Percentiles rank a stretch among this genome's conserved stretches.
These are phyloP conservation scores for Tachysurus vachellii DNA, from an alignment of 2,113 vertebrate genomes.

Conservation along the genomic window DNA sequence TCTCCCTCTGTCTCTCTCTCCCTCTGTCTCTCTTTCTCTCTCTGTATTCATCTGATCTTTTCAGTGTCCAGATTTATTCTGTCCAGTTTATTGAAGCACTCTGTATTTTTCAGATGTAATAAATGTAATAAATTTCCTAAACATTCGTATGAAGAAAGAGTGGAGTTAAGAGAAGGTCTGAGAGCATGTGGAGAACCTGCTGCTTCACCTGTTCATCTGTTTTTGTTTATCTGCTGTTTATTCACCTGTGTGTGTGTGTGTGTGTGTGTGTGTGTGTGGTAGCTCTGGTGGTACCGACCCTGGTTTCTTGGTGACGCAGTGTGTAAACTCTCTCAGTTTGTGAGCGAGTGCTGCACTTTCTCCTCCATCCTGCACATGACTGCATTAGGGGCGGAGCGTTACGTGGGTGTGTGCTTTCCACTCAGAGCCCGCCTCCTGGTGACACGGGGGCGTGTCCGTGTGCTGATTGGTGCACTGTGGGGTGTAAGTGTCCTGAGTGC, in stretches of 20 bases:
- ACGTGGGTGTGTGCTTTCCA: conserved; percentile 76
- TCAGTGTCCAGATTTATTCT: too few species aligned
- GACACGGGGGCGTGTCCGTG: conserved; percentile 66
- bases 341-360: conserved; percentile 78
- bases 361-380: conserved; percentile 80
- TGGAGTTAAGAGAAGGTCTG: background rate
- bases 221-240: background rate
- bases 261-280: background rate
- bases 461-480: conserved; percentile 74
- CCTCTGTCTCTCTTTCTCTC: too few species aligned
- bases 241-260: background rate
- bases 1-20: too few species aligned
- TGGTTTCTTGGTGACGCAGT: conserved; percentile 70
- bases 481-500: conserved; percentile 67
- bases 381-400: conserved; percentile 75
- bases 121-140: too few species aligned
- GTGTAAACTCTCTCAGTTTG: conserved; percentile 75
- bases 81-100: too few species aligned
- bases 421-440: conserved; percentile 72
- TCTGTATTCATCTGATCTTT: too few species aligned
- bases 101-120: too few species aligned
- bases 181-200: background rate
- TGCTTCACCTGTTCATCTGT: background rate
- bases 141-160: too few species aligned
- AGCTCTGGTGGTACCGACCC: conserved; percentile 74